phyloP scores from a whole-genome alignment of 1,140 invertebrate species.

The Halictus rubicundus region DNA sequence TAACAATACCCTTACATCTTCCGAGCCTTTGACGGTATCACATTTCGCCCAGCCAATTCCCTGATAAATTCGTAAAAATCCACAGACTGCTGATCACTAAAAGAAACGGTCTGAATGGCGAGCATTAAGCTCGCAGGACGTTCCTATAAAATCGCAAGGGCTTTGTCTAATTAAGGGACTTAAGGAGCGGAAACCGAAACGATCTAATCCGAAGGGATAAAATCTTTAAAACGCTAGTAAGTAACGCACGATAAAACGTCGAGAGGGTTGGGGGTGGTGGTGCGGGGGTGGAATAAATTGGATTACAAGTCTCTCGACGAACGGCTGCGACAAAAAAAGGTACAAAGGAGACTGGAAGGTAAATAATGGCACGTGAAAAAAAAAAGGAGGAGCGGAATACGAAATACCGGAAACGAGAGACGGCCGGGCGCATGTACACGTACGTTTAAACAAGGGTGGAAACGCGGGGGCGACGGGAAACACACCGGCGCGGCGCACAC shows the following conservation, averaged over 20 bases:
- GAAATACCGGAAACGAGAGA: constrained; percentile 8
- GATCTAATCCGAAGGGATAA: background rate
- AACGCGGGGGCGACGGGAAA: background rate
- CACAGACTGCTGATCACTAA: too few relatives aligned
- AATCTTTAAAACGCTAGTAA: constrained; percentile 8
- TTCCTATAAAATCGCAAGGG: background rate
- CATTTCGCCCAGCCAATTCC: too few relatives aligned
- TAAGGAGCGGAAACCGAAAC: background rate
- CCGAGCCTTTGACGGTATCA: too few relatives aligned
- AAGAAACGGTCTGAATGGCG: too few relatives aligned
- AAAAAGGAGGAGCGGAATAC: background rate
- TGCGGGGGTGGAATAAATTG: constrained; percentile 27
- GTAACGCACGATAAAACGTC: too few relatives aligned
- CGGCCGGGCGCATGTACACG: constrained; percentile 26
- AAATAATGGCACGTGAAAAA: constrained; percentile 35
- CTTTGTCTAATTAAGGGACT: background rate
- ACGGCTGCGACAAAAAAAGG: constrained; percentile 22
- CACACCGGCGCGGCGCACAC: constrained; percentile 7
- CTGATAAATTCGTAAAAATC: too few relatives aligned
- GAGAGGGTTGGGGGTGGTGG: background rate
- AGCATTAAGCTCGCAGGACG: too few relatives aligned
- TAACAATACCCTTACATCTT: too few relatives aligned
- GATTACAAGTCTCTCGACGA: constrained; percentile 40
- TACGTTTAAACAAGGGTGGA: constrained; percentile 34
- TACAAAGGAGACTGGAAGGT: constrained; percentile 36